Evolutionary conservation across 2,888 invertebrate genomes (phyloP).

Genomic region (Chydorus sphaericus): DNA sequence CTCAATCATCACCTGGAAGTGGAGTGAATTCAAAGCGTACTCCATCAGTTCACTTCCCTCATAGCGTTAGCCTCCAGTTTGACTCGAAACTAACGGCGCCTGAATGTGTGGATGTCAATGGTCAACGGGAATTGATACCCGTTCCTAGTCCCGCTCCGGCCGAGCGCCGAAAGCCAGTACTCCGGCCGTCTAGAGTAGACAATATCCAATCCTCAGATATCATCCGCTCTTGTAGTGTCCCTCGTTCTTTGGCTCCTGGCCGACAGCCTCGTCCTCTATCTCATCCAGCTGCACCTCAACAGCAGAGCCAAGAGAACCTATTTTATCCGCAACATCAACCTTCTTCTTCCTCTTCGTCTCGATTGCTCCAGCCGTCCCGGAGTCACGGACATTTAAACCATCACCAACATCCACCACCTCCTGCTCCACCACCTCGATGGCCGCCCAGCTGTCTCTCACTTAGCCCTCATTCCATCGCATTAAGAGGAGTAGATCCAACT

Average conservation of each 20-base stretch:
- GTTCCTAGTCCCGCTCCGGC: conserved; percentile 14
- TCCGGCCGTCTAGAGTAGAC: too few species aligned
- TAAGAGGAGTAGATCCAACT: conserved; percentile 1
- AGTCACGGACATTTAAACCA: conserved; percentile 1
- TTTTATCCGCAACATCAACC: background rate
- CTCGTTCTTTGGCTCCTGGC: conserved; percentile 3
- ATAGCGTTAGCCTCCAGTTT: conserved; percentile 7
- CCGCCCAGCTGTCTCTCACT: background rate
- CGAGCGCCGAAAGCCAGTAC: background rate
- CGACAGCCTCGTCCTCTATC: conserved; percentile 9
- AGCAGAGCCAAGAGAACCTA: background rate
- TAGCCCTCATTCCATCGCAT: too few species aligned
- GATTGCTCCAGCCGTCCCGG: background rate
- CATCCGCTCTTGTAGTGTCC: conserved; percentile 7
- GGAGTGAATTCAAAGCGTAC: background rate
- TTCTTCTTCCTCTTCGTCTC: too few species aligned
- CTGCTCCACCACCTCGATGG: background rate
- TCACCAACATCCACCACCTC: background rate
- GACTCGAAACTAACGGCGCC: background rate
- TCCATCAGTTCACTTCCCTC: background rate
- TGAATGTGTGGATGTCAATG: background rate
- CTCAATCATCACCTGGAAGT: background rate
- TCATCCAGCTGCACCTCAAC: background rate
- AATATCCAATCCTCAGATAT: background rate
- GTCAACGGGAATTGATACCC: background rate